These are phyloP conservation scores for Fragum sueziense DNA, from an alignment of 2,888 invertebrate species.

Conservation along the genomic window DNA sequence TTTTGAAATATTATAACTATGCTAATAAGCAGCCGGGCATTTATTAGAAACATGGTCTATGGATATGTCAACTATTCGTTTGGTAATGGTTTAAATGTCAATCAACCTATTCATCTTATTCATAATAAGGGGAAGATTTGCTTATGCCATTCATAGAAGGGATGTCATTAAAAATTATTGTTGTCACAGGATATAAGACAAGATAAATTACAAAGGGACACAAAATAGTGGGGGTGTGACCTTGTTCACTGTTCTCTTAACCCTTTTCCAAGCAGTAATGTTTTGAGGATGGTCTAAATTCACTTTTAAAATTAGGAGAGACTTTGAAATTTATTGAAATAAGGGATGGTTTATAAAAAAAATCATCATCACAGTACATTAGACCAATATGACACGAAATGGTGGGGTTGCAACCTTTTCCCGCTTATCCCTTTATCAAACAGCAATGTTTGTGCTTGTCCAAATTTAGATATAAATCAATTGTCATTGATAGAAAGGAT, in stretches of 20 bases:
- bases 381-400: background rate
- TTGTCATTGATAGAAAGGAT: no score
- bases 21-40: no score
- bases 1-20: no score
- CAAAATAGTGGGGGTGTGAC: background rate
- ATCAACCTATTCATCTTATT: constrained; percentile 2
- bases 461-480: no score
- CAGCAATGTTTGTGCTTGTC: no score
- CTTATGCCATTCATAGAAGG: background rate
- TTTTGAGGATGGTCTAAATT: no score
- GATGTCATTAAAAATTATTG: background rate
- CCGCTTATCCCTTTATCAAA: background rate
- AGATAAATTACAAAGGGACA: background rate
- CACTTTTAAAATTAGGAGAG: no score
- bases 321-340: no score
- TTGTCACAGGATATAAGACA: background rate
- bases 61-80: no score
- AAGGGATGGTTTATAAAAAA: no score
- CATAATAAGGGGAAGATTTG: background rate
- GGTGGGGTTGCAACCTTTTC: background rate
- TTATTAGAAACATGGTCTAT: no score
- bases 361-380: background rate
- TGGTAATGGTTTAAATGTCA: background rate
- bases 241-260: background rate
- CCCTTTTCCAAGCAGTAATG: background rate